These are phyloP conservation scores for Campoletis raptor DNA, from an alignment of 2,888 invertebrate genomes.

Conservation along the genomic window DNA sequence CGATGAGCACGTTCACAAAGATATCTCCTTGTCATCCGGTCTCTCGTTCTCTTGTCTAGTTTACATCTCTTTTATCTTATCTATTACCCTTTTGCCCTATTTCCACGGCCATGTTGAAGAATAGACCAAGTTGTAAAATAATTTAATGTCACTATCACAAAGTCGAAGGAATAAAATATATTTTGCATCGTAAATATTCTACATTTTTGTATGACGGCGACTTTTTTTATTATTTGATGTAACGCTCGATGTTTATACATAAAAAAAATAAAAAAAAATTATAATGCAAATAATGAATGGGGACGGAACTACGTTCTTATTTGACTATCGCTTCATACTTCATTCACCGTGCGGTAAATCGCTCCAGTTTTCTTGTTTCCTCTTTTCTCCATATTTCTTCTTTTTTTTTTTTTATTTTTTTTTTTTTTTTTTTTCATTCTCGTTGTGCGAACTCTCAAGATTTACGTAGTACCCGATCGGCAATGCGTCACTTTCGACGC, in stretches of 20 bases:
- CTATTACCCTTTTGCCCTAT: not conserved
- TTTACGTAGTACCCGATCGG: constrained; percentile 62
- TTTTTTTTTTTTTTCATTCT: constrained; percentile 15
- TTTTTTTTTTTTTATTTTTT: not conserved
- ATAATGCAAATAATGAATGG: not conserved
- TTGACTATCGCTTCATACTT: constrained; percentile 39
- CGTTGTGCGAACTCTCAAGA: constrained; percentile 49
- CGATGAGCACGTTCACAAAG: constrained; percentile 33
- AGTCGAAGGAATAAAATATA: not conserved
- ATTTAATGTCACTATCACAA: not conserved
- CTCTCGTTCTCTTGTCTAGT: not conserved
- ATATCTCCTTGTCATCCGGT: not conserved
- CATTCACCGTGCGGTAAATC: constrained; percentile 54
- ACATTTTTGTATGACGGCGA: not conserved
- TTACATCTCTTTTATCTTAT: constrained; percentile 8
- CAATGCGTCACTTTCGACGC: constrained; percentile 68
- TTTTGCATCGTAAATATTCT: not conserved
- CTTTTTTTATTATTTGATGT: not conserved
- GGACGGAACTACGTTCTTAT: not conserved
- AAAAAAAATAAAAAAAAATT: not conserved
- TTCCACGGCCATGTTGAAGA: not conserved
- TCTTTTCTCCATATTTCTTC: constrained; percentile 12
- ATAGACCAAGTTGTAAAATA: not conserved
- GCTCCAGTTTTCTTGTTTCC: constrained; percentile 6
- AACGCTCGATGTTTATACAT: not conserved